Evolutionary conservation across 2,888 invertebrate genomes (phyloP).

Genomic region (Leucophenga maculata): DNA sequence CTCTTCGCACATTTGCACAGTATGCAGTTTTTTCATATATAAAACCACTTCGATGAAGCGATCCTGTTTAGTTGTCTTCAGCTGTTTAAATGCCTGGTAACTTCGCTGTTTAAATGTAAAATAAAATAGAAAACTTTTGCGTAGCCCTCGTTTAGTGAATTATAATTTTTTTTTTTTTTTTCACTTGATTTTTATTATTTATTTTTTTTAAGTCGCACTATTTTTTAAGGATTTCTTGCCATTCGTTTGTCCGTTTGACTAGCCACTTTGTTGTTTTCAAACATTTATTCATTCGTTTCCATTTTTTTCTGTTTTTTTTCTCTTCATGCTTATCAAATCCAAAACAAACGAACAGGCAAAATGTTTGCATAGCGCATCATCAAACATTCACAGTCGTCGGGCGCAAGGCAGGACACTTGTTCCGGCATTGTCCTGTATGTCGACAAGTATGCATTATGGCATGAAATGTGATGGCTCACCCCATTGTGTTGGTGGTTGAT

Average conservation of each 20-base stretch:
- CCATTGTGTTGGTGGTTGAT: slow-evolving; percentile 9
- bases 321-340: slow-evolving; percentile 45
- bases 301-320: background rate
- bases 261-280: background rate
- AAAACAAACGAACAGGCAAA: slow-evolving; percentile 10
- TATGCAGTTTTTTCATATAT: too few relatives aligned
- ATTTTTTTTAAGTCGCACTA: slow-evolving; percentile 62
- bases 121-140: too few relatives aligned
- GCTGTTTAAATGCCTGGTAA: too few relatives aligned
- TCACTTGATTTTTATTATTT: slow-evolving; percentile 37
- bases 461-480: slow-evolving; percentile 45
- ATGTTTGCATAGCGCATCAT: slow-evolving; percentile 31
- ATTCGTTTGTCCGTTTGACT: slow-evolving; percentile 34
- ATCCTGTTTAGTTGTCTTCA: too few relatives aligned
- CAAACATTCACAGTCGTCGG: background rate
- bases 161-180: background rate
- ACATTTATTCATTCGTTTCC: slow-evolving; percentile 12
- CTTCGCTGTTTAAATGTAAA: too few relatives aligned
- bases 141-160: too few relatives aligned
- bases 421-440: background rate
- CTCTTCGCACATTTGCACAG: too few relatives aligned
- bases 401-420: slow-evolving; percentile 36
- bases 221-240: slow-evolving; percentile 61
- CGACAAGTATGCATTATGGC: slow-evolving; percentile 3
- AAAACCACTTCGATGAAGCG: too few relatives aligned